phyloP scores from a whole-genome alignment of 2,888 invertebrate species.

The Nineta flava region DNA sequence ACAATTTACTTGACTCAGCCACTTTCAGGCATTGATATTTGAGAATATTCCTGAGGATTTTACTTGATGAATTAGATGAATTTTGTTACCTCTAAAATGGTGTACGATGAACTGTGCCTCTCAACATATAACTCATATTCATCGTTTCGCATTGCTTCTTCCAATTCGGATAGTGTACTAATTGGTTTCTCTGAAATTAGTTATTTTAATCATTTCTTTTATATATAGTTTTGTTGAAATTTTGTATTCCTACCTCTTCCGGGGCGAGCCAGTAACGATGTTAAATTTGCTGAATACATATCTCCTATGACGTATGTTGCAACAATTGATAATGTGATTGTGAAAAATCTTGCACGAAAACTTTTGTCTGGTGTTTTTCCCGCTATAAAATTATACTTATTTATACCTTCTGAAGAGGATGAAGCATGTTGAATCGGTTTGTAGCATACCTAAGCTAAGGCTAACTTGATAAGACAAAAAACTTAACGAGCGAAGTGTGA shows the following conservation, averaged over 20 bases:
- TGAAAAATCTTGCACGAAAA: constrained; percentile 50
- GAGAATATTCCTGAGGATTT: too few relatives aligned
- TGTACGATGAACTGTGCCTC: constrained; percentile 52
- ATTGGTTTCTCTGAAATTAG: constrained; percentile 42
- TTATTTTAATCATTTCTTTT: too few relatives aligned
- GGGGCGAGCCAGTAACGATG: constrained; percentile 55
- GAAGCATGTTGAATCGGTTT: too few relatives aligned
- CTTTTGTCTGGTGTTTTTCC: constrained; percentile 43
- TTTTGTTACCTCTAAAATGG: constrained; percentile 43
- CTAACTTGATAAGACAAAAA: too few relatives aligned
- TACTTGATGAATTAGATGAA: not conserved
- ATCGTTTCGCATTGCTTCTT: constrained; percentile 44
- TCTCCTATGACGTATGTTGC: constrained; percentile 64
- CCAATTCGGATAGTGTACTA: constrained; percentile 45
- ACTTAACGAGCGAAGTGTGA: too few relatives aligned
- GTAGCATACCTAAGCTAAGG: too few relatives aligned
- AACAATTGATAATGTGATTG: constrained; percentile 51
- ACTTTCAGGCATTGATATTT: too few relatives aligned
- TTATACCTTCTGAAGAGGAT: not conserved
- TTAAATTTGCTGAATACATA: constrained; percentile 63
- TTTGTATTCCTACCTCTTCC: constrained; percentile 31
- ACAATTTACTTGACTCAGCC: too few relatives aligned
- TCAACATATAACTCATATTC: constrained; percentile 55
- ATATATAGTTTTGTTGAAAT: not conserved
- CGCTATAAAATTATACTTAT: constrained; percentile 24